phyloP scores from a whole-genome alignment of 92 coral and sea anemone genomes.

The Chrysogorgia sp. region DNA sequence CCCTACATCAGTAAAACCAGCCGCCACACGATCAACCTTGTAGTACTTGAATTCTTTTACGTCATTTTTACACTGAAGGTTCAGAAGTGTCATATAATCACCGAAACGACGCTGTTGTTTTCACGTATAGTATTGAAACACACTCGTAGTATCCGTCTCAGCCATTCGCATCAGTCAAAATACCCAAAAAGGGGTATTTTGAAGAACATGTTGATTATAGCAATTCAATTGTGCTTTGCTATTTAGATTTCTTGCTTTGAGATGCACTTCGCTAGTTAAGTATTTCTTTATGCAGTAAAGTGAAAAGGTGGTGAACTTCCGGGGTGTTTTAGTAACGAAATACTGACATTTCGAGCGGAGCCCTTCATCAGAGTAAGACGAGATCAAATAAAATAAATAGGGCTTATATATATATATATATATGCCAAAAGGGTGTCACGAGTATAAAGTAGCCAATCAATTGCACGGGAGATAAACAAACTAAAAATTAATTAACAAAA shows the following conservation, averaged over 20 bases:
- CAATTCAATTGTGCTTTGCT: slow-evolving; percentile 1
- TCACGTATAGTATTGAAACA: slow-evolving; percentile 1
- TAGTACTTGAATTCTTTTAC: background rate
- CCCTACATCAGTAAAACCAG: background rate
- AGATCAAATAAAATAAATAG: no score
- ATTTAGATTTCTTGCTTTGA: no score
- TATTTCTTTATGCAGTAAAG: slow-evolving; percentile 27
- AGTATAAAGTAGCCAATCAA: no score
- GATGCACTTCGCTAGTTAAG: slow-evolving; percentile 23
- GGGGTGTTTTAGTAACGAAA: no score
- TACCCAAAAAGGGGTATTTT: background rate
- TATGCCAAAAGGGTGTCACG: no score
- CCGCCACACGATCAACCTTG: background rate
- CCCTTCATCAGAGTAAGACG: no score
- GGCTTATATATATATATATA: no score
- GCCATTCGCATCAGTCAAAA: background rate
- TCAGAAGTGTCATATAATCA: background rate
- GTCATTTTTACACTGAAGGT: no score
- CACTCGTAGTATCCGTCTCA: background rate
- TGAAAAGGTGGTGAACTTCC: no score
- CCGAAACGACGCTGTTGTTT: slow-evolving; percentile 7
- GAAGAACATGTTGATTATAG: background rate
- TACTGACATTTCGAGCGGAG: no score
- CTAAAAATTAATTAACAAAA: no score
- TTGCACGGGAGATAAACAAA: no score